These are phyloP conservation scores for Meandrusa payeni DNA, from an alignment of 2,888 invertebrate species.

Conservation along the genomic window DNA sequence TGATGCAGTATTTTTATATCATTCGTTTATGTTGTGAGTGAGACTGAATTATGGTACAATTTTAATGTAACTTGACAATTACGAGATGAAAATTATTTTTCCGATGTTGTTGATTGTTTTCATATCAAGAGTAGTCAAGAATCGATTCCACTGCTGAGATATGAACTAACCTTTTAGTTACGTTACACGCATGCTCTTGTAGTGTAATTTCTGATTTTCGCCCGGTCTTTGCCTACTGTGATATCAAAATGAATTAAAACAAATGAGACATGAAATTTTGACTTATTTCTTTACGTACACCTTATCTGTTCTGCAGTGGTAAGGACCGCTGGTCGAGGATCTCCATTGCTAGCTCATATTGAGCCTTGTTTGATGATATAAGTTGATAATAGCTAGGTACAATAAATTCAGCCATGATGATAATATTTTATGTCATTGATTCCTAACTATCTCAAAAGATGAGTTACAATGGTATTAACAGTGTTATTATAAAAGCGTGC, in stretches of 20 bases:
- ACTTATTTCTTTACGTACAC: slow-evolving; percentile 53
- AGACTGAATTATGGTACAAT: slow-evolving; percentile 78
- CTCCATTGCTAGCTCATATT: slow-evolving; percentile 71
- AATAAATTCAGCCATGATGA: slow-evolving; percentile 64
- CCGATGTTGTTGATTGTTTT: slow-evolving; percentile 52
- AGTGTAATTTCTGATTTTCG: slow-evolving; percentile 77
- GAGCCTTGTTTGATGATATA: slow-evolving; percentile 70
- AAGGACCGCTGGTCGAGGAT: slow-evolving; percentile 69
- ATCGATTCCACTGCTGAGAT: slow-evolving; percentile 13
- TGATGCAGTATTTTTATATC: slow-evolving; percentile 75
- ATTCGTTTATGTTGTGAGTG: slow-evolving; percentile 72
- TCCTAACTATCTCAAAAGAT: slow-evolving; percentile 52
- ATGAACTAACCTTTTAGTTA: slow-evolving; percentile 47
- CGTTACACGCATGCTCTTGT: slow-evolving; percentile 72
- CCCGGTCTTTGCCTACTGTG: slow-evolving; percentile 77
- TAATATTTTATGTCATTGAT: slow-evolving; percentile 51
- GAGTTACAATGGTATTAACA: slow-evolving; percentile 52
- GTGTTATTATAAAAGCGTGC: slow-evolving; percentile 56
- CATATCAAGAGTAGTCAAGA: slow-evolving; percentile 24
- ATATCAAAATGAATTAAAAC: slow-evolving; percentile 57
- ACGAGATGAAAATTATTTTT: slow-evolving; percentile 54
- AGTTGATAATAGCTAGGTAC: slow-evolving; percentile 65
- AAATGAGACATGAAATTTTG: slow-evolving; percentile 41
- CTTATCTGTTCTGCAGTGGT: slow-evolving; percentile 58
- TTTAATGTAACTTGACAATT: slow-evolving; percentile 56